phyloP scores from a whole-genome alignment of 2,888 invertebrate species.

The Cerceris ruficornis region DNA sequence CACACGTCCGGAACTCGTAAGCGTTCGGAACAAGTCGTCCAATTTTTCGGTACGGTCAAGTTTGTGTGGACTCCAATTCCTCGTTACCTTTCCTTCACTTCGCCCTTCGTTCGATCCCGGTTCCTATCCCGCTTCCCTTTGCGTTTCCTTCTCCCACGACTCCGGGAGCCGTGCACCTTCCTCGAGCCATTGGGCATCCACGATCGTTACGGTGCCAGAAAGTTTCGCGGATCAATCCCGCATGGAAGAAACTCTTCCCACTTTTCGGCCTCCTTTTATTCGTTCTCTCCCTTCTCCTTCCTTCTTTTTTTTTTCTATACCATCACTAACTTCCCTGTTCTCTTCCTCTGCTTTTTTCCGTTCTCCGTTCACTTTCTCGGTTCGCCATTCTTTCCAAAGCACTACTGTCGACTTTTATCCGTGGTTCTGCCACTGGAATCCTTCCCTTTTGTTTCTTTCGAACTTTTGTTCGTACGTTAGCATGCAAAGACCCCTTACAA shows the following conservation, averaged over 20 bases:
- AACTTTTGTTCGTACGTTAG: slow-evolving; percentile 41
- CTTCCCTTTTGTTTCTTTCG: slow-evolving; percentile 45
- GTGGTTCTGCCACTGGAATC: slow-evolving; percentile 31
- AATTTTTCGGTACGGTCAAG: slow-evolving; percentile 76
- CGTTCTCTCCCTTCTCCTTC: slow-evolving; percentile 8
- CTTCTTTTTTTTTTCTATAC: slow-evolving; percentile 7
- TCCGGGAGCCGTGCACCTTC: slow-evolving; percentile 58
- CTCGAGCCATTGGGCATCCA: slow-evolving; percentile 53
- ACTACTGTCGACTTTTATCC: slow-evolving; percentile 52
- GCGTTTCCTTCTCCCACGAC: slow-evolving; percentile 37
- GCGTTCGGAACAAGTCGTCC: slow-evolving; percentile 76
- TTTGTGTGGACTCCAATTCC: slow-evolving; percentile 70
- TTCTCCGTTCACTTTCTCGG: slow-evolving; percentile 33
- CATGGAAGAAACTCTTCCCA: slow-evolving; percentile 55
- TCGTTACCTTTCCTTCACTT: slow-evolving; percentile 47
- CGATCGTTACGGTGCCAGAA: slow-evolving; percentile 72
- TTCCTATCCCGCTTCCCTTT: slow-evolving; percentile 20
- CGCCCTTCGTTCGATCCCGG: background rate
- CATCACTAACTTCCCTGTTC: background rate
- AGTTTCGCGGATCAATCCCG: slow-evolving; percentile 72
- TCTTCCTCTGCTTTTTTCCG: slow-evolving; percentile 7
- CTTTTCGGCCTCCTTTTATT: slow-evolving; percentile 46
- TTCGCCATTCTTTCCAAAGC: slow-evolving; percentile 59
- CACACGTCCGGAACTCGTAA: slow-evolving; percentile 74
- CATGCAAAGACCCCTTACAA: slow-evolving; percentile 34